phyloP scores from a whole-genome alignment of 2,888 invertebrate species.

The Graphium colonna region DNA sequence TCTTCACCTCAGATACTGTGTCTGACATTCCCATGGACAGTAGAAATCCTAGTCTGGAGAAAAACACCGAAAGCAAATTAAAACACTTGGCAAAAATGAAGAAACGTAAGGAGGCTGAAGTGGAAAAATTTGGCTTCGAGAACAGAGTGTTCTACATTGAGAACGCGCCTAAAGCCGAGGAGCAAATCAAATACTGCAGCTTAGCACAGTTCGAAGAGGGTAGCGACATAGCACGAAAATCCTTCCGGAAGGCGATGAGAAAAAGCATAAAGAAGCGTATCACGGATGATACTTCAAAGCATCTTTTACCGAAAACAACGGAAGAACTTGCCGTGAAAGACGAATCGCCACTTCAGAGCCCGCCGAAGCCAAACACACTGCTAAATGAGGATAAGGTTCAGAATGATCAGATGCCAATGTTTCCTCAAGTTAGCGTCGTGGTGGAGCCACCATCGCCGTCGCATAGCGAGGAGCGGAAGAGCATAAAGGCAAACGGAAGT shows the following conservation, averaged over 20 bases:
- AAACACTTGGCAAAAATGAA: conserved; percentile 76
- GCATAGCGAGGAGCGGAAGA: no score
- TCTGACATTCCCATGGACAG: conserved; percentile 76
- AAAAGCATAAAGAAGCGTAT: conserved; percentile 69
- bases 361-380: conserved; percentile 26
- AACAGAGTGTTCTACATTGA: conserved; percentile 84
- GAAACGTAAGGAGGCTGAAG: conserved; percentile 60
- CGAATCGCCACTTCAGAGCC: conserved; percentile 29
- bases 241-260: conserved; percentile 81
- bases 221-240: conserved; percentile 89
- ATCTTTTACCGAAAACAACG: conserved; percentile 54
- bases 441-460: conserved; percentile 89
- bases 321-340: no score
- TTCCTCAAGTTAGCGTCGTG: no score
- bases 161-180: conserved; percentile 71
- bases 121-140: conserved; percentile 85
- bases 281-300: conserved; percentile 52
- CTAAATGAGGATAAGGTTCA: conserved; percentile 22
- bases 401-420: no score
- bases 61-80: no score
- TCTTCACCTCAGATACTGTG: conserved; percentile 81
- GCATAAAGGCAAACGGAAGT: conserved; percentile 58
- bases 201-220: conserved; percentile 91
- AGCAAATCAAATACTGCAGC: no score
- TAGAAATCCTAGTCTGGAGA: no score